These are phyloP conservation scores for Leiothrix lutea DNA, from an alignment of 2,113 vertebrate genomes.

Conservation along the genomic window DNA sequence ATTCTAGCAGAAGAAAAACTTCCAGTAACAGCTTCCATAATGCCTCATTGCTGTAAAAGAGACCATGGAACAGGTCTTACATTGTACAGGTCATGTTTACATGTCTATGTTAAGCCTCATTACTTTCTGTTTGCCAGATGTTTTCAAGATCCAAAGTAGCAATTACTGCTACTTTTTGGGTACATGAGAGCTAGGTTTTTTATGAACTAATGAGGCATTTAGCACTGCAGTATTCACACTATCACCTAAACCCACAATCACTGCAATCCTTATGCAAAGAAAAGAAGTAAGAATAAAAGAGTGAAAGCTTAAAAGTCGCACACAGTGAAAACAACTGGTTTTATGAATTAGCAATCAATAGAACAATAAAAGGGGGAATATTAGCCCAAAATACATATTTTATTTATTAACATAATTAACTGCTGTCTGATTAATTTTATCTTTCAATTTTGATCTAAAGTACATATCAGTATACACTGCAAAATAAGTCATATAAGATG, in stretches of 20 bases:
- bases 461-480: background rate
- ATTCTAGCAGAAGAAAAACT: background rate
- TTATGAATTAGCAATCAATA: background rate
- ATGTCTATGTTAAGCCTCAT: background rate
- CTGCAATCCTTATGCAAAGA: background rate
- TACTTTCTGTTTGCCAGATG: background rate
- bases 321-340: background rate
- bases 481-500: background rate
- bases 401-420: background rate
- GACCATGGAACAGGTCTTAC: background rate
- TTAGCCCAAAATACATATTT: background rate
- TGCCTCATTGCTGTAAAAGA: background rate
- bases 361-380: background rate
- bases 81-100: background rate
- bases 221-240: background rate
- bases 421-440: background rate
- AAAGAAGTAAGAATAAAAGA: background rate
- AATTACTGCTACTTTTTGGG: background rate
- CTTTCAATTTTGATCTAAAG: background rate
- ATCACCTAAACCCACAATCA: background rate
- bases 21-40: background rate
- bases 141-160: background rate
- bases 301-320: background rate
- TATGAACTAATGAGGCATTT: background rate
- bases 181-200: background rate